Conservation (phyloP, 2,797 vertebrate genomes). For the Cryptoblepharus egeriae region DNA sequence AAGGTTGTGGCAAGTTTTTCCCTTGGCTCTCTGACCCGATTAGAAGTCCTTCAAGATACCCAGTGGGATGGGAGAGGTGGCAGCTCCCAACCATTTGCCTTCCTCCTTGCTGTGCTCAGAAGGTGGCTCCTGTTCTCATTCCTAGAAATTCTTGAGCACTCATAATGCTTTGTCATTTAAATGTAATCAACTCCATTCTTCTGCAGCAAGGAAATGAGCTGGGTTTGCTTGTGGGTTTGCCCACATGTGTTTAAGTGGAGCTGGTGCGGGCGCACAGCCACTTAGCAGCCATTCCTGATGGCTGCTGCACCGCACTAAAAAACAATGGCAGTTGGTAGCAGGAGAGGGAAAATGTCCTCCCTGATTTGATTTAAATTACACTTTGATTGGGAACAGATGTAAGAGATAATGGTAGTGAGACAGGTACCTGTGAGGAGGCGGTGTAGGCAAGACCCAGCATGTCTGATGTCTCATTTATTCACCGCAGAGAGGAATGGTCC, state of each 20-base stretch:
- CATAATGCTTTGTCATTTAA: conserved; percentile 35
- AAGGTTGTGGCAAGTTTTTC: neutral
- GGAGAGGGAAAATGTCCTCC: conserved; percentile 45
- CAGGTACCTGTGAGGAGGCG: conserved; percentile 4
- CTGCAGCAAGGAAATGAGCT: neutral
- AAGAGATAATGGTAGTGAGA: conserved; percentile 36
- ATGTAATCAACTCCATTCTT: conserved; percentile 9
- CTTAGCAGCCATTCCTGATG: conserved; percentile 25
- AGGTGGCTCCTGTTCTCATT: conserved; percentile 21
- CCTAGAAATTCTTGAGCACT: conserved; percentile 25
- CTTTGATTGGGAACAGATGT: conserved; percentile 70
- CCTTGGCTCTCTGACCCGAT: neutral
- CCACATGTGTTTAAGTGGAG: conserved; percentile 22
- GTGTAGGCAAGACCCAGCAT: neutral
- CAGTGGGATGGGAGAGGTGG: too few species aligned
- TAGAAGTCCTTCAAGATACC: neutral
- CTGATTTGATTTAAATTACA: conserved; percentile 48
- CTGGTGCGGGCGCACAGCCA: neutral
- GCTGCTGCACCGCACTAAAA: conserved; percentile 14
- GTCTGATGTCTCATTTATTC: neutral
- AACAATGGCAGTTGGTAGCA: conserved; percentile 64
- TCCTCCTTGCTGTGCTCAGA: neutral
- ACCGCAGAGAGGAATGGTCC: neutral
- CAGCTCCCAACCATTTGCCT: neutral
- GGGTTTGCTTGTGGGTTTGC: neutral